Conservation (phyloP, 2,113 vertebrate species). For the Chlorodrepanis virens region DNA sequence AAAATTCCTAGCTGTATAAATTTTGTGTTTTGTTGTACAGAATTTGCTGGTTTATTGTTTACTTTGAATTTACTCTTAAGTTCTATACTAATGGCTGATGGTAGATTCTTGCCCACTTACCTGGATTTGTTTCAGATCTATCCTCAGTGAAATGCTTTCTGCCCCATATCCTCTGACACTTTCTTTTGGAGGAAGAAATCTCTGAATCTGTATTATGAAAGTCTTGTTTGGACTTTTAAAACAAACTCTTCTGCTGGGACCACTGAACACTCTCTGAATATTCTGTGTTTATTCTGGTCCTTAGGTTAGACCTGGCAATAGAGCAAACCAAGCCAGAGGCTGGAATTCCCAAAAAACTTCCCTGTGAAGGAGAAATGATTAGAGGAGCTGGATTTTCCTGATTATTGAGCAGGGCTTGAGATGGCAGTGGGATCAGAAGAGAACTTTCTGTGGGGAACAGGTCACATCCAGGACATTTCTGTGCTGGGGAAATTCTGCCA, state of each 20-base stretch:
- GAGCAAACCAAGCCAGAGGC: neutral
- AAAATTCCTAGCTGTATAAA: neutral
- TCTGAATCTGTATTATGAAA: neutral
- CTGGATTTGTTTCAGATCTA: neutral
- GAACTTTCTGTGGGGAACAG: neutral
- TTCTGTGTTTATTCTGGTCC: neutral
- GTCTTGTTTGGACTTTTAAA: neutral
- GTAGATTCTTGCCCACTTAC: neutral
- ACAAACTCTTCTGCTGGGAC: neutral
- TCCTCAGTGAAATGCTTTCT: neutral
- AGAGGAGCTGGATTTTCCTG: neutral
- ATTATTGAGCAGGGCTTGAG: neutral
- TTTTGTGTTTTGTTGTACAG: neutral
- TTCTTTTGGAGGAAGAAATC: neutral
- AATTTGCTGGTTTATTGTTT: neutral
- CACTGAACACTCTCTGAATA: neutral
- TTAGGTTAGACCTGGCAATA: neutral
- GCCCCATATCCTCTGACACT: neutral
- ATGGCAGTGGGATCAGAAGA: accelerated
- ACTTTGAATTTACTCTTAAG: neutral
- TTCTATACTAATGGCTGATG: neutral
- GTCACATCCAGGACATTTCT: neutral
- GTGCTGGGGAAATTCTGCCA: neutral
- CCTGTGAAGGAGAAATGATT: neutral
- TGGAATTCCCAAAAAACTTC: neutral